These are phyloP conservation scores for Oenanthe oenanthe DNA, from an alignment of 2,113 vertebrate species.

Conservation along the genomic window DNA sequence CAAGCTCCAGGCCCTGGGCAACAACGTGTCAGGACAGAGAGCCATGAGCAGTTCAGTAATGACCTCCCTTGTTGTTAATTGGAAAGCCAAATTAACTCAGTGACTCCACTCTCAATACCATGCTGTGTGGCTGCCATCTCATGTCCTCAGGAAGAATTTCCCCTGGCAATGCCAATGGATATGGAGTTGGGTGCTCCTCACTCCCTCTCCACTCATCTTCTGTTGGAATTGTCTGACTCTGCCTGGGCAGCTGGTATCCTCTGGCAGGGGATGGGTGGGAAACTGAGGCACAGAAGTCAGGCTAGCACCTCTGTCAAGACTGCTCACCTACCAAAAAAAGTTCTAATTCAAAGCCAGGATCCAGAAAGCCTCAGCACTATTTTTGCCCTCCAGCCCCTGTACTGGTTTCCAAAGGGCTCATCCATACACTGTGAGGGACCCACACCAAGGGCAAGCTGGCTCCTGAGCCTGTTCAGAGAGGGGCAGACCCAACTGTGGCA, in stretches of 20 bases:
- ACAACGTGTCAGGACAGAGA: rapidly evolving
- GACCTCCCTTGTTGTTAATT: neutral
- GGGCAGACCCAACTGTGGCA: neutral
- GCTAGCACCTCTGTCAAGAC: neutral
- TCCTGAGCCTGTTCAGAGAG: neutral
- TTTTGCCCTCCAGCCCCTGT: neutral
- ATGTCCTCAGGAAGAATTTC: neutral
- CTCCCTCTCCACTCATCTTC: neutral
- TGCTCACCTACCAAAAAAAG: neutral
- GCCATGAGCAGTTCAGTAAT: neutral
- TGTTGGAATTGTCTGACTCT: neutral
- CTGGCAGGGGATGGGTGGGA: rapidly evolving
- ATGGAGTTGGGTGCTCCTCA: neutral
- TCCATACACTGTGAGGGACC: rapidly evolving
- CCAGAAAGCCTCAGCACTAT: neutral
- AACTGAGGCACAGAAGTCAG: neutral
- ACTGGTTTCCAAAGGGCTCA: neutral
- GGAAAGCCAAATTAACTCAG: neutral
- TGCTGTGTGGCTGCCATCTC: neutral
- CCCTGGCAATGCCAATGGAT: neutral
- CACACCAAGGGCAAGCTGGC: neutral
- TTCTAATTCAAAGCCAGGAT: neutral
- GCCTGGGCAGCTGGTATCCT: neutral
- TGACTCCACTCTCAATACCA: rapidly evolving
- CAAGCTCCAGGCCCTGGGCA: neutral